These are phyloP conservation scores for Zaprionus lineosus DNA, from an alignment of 2,888 invertebrate genomes.

Conservation along the genomic window DNA sequence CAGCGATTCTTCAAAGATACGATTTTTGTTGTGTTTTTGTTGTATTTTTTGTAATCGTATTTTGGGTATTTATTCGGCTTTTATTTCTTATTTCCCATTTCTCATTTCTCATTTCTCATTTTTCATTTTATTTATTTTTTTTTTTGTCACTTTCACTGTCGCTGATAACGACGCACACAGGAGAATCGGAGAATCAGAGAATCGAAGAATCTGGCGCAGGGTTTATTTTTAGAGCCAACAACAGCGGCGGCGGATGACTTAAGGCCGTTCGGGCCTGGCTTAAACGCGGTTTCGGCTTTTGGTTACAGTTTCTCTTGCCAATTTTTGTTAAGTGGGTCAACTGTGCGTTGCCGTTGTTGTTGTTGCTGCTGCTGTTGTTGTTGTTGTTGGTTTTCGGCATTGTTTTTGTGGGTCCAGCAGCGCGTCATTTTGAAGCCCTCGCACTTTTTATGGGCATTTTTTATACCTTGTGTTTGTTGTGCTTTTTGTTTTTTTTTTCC, in stretches of 20 bases:
- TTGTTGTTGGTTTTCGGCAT: conserved; percentile 17
- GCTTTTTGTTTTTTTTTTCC: conserved; percentile 3
- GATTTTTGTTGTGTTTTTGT: too few species aligned
- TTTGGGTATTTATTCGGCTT: too few species aligned
- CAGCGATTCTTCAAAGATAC: too few species aligned
- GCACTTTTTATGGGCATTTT: conserved; percentile 60
- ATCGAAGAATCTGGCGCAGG: conserved; percentile 55
- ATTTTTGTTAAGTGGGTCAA: conserved; percentile 73
- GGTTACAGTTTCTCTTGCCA: conserved; percentile 69
- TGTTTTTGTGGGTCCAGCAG: conserved; percentile 25
- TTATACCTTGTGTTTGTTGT: conserved; percentile 12
- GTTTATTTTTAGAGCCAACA: conserved; percentile 63
- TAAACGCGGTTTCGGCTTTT: conserved; percentile 35
- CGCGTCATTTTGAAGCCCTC: conserved; percentile 39
- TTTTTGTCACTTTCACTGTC: conserved; percentile 77
- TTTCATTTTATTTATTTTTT: conserved; percentile 13
- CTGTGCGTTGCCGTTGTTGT: conserved; percentile 11
- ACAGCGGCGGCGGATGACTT: conserved; percentile 55
- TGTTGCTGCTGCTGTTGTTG: background rate
- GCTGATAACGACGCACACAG: conserved; percentile 28
- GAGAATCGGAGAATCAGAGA: too few species aligned
- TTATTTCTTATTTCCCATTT: conserved; percentile 21
- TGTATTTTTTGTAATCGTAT: too few species aligned
- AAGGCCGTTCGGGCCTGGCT: conserved; percentile 23
- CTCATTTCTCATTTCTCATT: conserved; percentile 56